phyloP scores from a whole-genome alignment of 2,888 invertebrate genomes.

The Plagodis pulveraria region DNA sequence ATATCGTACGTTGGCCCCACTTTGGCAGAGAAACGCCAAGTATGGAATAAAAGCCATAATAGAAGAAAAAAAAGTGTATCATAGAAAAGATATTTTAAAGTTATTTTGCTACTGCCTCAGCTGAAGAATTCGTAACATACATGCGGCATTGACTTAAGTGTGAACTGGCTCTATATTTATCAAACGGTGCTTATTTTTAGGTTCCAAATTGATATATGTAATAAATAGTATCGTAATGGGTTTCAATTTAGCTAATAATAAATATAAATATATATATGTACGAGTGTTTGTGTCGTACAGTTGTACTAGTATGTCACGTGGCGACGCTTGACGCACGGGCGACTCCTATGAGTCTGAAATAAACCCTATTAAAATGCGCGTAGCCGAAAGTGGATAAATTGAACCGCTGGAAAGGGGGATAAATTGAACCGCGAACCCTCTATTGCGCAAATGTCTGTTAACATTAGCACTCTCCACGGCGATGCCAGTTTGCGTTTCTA shows the following conservation, averaged over 20 bases:
- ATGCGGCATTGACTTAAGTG: neutral
- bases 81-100: neutral
- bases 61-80: no score
- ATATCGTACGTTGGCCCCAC: no score
- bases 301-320: constrained; percentile 46
- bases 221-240: constrained; percentile 43
- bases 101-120: neutral
- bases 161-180: constrained; percentile 17
- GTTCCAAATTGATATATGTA: constrained; percentile 16
- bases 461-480: constrained; percentile 46
- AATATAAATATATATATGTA: constrained; percentile 30
- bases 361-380: constrained; percentile 4
- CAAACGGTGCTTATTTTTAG: constrained; percentile 30
- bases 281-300: constrained; percentile 30
- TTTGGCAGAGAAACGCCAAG: no score
- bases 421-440: neutral
- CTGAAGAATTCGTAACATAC: neutral
- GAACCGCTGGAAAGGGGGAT: neutral
- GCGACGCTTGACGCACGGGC: constrained; percentile 68
- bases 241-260: constrained; percentile 30
- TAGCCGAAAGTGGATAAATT: constrained; percentile 1
- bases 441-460: constrained; percentile 7
- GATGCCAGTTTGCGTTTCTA: constrained; percentile 44
- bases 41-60: no score
- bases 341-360: constrained; percentile 39